Evolutionary conservation across 2,797 vertebrate species (phyloP), one percentile per base, ranked within the genome.

Genomic region (Carduelis carduelis): DNA sequence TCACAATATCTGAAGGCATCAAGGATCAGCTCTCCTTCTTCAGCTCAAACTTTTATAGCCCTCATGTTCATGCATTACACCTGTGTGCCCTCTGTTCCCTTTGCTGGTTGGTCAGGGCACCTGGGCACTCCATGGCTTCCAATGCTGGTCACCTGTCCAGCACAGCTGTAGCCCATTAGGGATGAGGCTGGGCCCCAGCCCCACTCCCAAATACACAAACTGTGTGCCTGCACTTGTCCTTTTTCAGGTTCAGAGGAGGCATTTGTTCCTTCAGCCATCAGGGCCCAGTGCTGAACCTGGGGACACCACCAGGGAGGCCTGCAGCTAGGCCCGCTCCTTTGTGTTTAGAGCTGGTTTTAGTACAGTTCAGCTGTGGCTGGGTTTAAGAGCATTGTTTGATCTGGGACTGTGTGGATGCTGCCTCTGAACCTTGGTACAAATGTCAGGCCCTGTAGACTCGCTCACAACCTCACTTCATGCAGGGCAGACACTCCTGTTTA

Each of bases 21-120:
- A 9, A 20, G 12, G 8, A 39, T 0, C 18, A 14, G 0, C 26
- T 6, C 2, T 4, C 2, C 12, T 2, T 0, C 57, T 39, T 20
- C 26, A 60, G 35, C 57, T 9, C 35, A 10, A 5, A 4, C 18
- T 39, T 60, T 60, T 60, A 60, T 28, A 5, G 9, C 6, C 18
- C 35, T 39, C 18, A 21, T 21, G 35, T 28, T 28, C 4, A 39
- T 60, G 26, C 57, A 20, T 4, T 14, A 18, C 27, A 28, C 35
- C 57, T 39, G 35, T 39, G 57, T 14, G 18, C 57, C 12, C 35
- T 60, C 26, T 39, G 26, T 4, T 28, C 57, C 18, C 18, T 28
- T 13, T 14, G 26, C 11, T 27, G 35, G 4, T 13, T 37, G 34
- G 11, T 19, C 35, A 37, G 35, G 5, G 35, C 26, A 14, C 12